Base-by-base conservation (phyloP, 1,140 invertebrate genomes). In the Drosophila fuyamai region DNA sequence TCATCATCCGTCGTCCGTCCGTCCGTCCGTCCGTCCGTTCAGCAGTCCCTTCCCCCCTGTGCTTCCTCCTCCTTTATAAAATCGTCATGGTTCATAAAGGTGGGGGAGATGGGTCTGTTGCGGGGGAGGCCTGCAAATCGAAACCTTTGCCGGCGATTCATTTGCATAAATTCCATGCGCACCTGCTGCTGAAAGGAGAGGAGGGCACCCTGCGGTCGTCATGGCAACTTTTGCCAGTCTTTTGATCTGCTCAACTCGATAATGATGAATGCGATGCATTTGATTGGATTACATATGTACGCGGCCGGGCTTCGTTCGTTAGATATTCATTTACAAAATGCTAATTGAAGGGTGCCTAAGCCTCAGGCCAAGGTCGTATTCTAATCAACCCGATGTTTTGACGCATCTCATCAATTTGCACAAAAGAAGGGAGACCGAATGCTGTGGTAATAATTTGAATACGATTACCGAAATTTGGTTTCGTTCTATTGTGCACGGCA, bases 231-330 rank as follows among this genome's bases (percentile, higher is more conserved):
- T 76, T 55, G 61, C 47, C 55, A 67, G 55, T 81, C 79, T 63
- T 81, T 82, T 82, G 79, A 82, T 82, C 62, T 78, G 59, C 58
- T 56, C 55, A 78, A 43, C 58, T 63, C 62, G 60, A 78, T 67
- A 82, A 78, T 81, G 55, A 61, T 76, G 74, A 78, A 77, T 82
- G 73, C 67, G 55, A 63, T 67, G 79, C 73, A 77, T 82, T 73
- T 74, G 74, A 81, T 82, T 82, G 75, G 79, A 82, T 82, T 82
- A 82, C 79, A 82, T 61, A 58, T 58, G 67, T 73, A 73, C 50
- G 29, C 40, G 35, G 40, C 46, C 44, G 43, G 40, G 44, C 35
- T 41, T 23, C 23, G 23, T 63, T 12, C 40, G 38, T 46, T 43
- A 48, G 41, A 44, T 81, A 66, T 80, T 62, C 54, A 67, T 73